Base-by-base conservation (phyloP, 2,113 vertebrate genomes). In the Festucalex cinctus region DNA sequence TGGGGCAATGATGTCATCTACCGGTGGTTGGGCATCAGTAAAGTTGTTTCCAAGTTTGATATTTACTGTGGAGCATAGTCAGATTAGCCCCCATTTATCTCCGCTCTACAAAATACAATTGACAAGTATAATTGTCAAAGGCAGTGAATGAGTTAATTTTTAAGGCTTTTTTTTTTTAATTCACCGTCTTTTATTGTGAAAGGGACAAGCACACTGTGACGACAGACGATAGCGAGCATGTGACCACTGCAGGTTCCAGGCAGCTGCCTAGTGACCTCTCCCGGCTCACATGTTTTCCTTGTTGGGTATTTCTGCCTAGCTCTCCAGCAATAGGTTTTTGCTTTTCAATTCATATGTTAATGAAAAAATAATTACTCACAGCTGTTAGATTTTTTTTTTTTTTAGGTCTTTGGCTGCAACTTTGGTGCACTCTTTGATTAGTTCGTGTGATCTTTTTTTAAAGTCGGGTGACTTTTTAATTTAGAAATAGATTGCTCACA, bases 301-400 rank as follows among this genome's bases (percentile, higher is more conserved):
- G 39, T 41, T 32, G 56, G 62, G 39, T 41, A 41, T 77, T 68
- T 68, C 71, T 24, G 2, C 63, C 36, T 66, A 73, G 13, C 49
- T 49, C 35, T 79, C 77, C 63, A 70, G 74, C 70, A 74, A 66
- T 41, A 24, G 49, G 39, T 74, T 17, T 62, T 73, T 73, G 66
- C 68, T 81, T 85, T 83, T 68, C 6, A 39, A 64, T 49, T 86
- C 71, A 75, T 78, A 69, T 89, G 49, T 72, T 73, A 76, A 83
- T 69, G 71, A 78, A 71, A 2, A 65, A 67, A 82, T 74, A 86
- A 77, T 76, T 85, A 53, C 71, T 63, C 43, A 53, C 70, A 56
- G 65, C 71, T 82, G 66, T 78, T 70, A 71, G 51, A 83, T 46
- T n/a, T 70, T 57, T 68, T 54, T 22, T 43, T 71, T 64, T 62